These are phyloP conservation scores for Zosterops hypoxanthus DNA, from an alignment of 2,113 vertebrate species.

Conservation along the genomic window DNA sequence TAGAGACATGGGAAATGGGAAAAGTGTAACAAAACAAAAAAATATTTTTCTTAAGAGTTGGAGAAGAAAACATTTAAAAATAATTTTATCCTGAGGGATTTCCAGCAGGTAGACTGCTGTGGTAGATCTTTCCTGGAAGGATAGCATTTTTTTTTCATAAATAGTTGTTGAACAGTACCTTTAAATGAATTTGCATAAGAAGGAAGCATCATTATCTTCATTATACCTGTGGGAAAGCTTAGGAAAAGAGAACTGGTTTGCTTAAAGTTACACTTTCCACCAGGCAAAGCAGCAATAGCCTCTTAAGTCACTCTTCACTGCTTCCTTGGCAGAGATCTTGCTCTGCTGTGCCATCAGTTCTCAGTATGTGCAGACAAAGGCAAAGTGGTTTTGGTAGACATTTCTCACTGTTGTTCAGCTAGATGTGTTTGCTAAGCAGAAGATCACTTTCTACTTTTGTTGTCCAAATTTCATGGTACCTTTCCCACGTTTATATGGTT, in stretches of 20 bases:
- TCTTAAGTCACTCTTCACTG: constrained; percentile 26
- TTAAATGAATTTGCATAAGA: constrained; percentile 30
- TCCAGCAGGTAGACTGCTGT: not conserved
- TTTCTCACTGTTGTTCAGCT: not conserved
- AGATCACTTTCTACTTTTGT: not conserved
- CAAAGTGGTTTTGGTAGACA: not conserved
- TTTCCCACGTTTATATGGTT: not conserved
- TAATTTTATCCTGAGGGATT: not conserved
- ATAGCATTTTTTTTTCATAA: constrained; percentile 6
- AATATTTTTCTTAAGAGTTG: not conserved
- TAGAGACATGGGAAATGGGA: not conserved
- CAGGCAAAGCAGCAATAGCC: not conserved
- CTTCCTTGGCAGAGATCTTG: constrained; percentile 11
- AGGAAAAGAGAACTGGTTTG: constrained; percentile 16
- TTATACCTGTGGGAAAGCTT: constrained; percentile 36
- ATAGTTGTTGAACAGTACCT: not conserved
- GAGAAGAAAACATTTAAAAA: not conserved
- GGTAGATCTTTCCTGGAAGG: not conserved
- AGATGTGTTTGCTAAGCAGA: not conserved
- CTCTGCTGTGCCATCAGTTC: not conserved
- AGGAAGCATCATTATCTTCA: constrained; percentile 34
- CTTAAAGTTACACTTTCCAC: constrained; percentile 20
- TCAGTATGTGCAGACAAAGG: not conserved
- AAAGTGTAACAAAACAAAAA: not conserved
- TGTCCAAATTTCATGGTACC: not conserved